These are phyloP conservation scores for Tarsius wallacei DNA, from an alignment of 2,797 vertebrate species.

Conservation along the genomic window DNA sequence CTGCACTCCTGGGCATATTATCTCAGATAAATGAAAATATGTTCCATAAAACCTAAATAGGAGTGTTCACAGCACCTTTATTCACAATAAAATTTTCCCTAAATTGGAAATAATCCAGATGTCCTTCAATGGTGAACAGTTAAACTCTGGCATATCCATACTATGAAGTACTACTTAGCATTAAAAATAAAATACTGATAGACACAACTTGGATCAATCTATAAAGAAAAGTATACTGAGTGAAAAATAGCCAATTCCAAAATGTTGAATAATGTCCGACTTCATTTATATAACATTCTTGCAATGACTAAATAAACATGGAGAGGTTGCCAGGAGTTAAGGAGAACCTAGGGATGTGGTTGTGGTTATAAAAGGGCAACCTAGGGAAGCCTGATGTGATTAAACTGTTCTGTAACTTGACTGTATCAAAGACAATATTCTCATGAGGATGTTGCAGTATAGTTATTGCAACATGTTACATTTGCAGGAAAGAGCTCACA, in stretches of 20 bases:
- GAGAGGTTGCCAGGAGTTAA: not conserved
- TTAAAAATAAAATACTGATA: constrained; percentile 10
- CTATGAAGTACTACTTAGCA: not conserved
- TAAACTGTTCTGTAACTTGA: not conserved
- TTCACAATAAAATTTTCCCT: not conserved
- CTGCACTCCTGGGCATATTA: not conserved
- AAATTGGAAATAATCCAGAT: not conserved
- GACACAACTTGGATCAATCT: not conserved
- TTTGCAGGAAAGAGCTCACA: not conserved
- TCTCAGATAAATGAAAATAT: constrained; percentile 36
- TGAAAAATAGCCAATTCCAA: not conserved
- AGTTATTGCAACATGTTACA: not conserved
- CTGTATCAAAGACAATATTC: not conserved
- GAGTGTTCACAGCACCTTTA: not conserved
- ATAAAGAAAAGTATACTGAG: not conserved
- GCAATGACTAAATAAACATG: constrained; percentile 49
- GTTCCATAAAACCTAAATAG: not conserved
- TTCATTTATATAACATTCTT: not conserved
- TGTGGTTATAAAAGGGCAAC: not conserved
- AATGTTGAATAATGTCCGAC: not conserved
- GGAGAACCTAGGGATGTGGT: not conserved
- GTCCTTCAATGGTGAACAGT: not conserved
- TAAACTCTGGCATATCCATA: not conserved
- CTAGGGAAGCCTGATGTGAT: not conserved
- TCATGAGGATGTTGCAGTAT: not conserved